These are phyloP conservation scores for Orthonevra nobilis DNA, from an alignment of 2,888 invertebrate species.

Conservation along the genomic window DNA sequence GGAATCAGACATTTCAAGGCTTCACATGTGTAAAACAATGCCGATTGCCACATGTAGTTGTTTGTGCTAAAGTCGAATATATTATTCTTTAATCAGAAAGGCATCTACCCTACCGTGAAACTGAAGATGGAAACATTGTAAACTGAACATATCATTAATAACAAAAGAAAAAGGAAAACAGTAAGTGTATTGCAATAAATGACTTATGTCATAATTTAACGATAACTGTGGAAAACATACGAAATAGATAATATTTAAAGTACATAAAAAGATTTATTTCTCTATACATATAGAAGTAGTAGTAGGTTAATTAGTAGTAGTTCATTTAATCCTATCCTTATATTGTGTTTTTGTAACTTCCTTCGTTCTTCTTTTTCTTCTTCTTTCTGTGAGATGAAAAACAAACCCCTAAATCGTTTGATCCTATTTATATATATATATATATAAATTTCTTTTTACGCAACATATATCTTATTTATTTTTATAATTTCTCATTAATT, in stretches of 20 bases:
- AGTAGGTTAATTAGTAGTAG: slow-evolving; percentile 52
- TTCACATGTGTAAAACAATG: no score
- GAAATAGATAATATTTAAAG: slow-evolving; percentile 66
- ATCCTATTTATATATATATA: slow-evolving; percentile 32
- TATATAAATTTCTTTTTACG: slow-evolving; percentile 51
- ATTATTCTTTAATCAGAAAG: no score
- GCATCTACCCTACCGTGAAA: no score
- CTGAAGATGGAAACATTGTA: no score
- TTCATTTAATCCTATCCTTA: slow-evolving; percentile 53
- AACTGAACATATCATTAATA: no score
- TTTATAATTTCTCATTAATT: slow-evolving; percentile 40
- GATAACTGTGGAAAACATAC: slow-evolving; percentile 58
- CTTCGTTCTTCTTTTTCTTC: no score
- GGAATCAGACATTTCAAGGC: no score
- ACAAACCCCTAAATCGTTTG: slow-evolving; percentile 45
- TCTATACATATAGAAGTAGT: slow-evolving; percentile 65
- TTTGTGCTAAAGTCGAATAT: no score
- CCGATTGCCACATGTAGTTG: no score
- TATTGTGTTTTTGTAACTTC: slow-evolving; percentile 51
- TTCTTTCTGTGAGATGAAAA: slow-evolving; percentile 34
- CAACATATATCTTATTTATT: slow-evolving; percentile 56
- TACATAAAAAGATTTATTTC: slow-evolving; percentile 62
- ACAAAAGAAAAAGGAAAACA: slow-evolving; percentile 5
- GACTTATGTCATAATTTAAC: slow-evolving; percentile 69
- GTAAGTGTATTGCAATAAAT: slow-evolving; percentile 27